Conservation (phyloP, 2,113 vertebrate genomes). For the Archocentrus centrarchus region DNA sequence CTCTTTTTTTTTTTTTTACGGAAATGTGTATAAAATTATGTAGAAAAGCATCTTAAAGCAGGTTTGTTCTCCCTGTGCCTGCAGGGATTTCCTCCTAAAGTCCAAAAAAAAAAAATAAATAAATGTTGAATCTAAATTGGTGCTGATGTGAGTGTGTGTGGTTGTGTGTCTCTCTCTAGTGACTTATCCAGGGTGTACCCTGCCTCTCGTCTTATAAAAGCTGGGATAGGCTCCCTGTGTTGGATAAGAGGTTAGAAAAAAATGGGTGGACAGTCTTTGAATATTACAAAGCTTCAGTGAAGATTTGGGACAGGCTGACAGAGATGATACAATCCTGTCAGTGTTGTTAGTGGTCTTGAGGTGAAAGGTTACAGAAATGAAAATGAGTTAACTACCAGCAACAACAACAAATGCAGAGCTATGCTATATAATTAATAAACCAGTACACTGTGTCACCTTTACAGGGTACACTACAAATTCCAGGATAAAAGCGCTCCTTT, state of each 20-base stretch:
- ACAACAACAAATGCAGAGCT: no score
- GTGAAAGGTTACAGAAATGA: background rate
- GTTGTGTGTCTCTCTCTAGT: background rate
- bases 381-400: background rate
- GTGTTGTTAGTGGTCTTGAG: background rate
- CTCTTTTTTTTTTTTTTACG: background rate
- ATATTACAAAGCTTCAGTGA: background rate
- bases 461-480: background rate
- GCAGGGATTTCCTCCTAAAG: background rate
- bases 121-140: background rate
- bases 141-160: background rate
- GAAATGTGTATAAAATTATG: background rate
- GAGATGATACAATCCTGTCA: constrained; percentile 8
- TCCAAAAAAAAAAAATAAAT: background rate
- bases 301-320: background rate
- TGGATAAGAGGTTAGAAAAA: background rate
- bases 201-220: background rate
- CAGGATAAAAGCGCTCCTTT: background rate
- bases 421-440: background rate
- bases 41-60: background rate
- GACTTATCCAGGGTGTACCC: background rate
- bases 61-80: background rate
- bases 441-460: constrained; percentile 1
- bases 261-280: background rate
- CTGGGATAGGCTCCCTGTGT: background rate